These are phyloP conservation scores for Microcebus tavaratra DNA, from an alignment of 2,113 vertebrate genomes.

Conservation along the genomic window DNA sequence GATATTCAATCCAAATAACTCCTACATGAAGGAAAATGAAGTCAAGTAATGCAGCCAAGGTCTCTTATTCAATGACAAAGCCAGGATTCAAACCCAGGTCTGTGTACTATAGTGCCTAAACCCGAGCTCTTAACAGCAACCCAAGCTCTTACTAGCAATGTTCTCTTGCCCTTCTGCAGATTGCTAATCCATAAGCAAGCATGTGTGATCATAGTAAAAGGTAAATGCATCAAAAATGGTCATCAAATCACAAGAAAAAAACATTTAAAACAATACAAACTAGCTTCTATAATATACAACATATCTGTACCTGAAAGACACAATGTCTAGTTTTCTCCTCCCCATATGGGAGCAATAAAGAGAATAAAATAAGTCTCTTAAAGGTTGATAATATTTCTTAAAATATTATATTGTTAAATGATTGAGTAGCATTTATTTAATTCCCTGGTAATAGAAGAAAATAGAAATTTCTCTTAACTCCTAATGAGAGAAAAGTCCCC, in stretches of 20 bases:
- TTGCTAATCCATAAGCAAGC: background rate
- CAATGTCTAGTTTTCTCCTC: background rate
- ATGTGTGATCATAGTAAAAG: background rate
- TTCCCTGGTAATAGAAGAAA: background rate
- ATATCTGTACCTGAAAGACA: background rate
- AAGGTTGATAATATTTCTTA: background rate
- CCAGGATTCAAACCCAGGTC: background rate
- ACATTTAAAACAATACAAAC: background rate
- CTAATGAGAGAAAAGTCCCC: background rate
- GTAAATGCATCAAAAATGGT: background rate
- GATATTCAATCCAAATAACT: background rate
- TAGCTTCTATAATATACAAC: background rate
- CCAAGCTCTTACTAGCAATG: too few relatives aligned
- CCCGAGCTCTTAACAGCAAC: background rate
- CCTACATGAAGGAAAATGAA: background rate
- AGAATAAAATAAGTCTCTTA: slow-evolving; percentile 6
- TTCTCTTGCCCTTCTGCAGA: background rate
- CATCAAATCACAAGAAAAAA: background rate
- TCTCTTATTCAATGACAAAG: background rate
- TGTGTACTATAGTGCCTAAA: background rate
- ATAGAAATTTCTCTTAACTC: background rate
- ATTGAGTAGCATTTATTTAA: background rate
- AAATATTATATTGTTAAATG: slow-evolving; percentile 2
- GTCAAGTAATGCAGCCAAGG: background rate
- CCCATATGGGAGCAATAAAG: background rate